Percentiles rank a stretch among this genome's conserved stretches.
Evolutionary conservation across 2,888 invertebrate genomes (phyloP).

Genomic region (Formica aserva): DNA sequence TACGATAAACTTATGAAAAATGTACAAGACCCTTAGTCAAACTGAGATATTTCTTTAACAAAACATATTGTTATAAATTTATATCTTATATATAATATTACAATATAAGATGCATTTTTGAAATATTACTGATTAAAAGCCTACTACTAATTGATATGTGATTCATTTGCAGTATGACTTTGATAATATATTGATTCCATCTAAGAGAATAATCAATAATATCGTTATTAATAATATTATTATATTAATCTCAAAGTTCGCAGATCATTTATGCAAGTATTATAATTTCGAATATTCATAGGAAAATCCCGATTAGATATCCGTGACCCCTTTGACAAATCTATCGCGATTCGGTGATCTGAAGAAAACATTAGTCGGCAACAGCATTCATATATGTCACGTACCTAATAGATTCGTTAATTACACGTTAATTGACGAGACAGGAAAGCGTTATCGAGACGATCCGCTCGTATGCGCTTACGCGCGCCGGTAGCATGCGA

Average conservation of each 20-base stretch:
- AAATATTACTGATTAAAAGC: not conserved
- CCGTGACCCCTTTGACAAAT: too few species aligned
- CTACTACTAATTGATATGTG: too few species aligned
- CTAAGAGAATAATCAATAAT: not conserved
- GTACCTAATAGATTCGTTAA: conserved; percentile 10
- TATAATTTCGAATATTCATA: not conserved
- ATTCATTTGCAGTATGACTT: too few species aligned
- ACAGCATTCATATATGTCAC: not conserved
- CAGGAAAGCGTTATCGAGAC: conserved; percentile 29
- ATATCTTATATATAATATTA: not conserved
- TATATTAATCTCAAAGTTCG: not conserved
- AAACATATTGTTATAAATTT: not conserved
- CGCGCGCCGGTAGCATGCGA: conserved; percentile 17
- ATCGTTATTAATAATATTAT: too few species aligned
- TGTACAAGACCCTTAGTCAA: too few species aligned
- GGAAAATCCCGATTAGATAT: not conserved
- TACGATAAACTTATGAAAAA: too few species aligned
- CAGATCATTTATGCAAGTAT: not conserved
- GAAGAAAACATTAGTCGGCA: not conserved
- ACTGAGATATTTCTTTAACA: too few species aligned
- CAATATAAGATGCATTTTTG: not conserved
- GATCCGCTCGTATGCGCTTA: conserved; percentile 20
- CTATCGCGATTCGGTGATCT: not conserved
- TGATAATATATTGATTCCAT: too few species aligned
- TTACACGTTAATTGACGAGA: conserved; percentile 28